These are phyloP conservation scores for Epinotia nisella DNA, from an alignment of 2,888 invertebrate genomes.

Conservation along the genomic window DNA sequence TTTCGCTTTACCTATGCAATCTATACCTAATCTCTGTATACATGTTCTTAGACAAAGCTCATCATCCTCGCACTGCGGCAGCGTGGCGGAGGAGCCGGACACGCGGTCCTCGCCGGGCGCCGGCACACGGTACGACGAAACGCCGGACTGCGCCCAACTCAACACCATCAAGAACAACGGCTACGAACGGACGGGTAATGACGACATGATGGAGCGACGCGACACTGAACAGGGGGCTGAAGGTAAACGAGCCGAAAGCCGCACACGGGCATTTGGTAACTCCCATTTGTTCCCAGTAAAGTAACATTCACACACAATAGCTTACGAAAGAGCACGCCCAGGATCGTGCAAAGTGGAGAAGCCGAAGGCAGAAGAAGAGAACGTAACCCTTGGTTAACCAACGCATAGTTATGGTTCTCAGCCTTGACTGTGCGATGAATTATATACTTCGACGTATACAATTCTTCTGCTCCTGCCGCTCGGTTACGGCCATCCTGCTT, in stretches of 20 bases:
- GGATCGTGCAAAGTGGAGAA: too few relatives aligned
- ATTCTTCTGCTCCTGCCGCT: too few relatives aligned
- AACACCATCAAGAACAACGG: constrained; percentile 83
- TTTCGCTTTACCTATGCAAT: not conserved
- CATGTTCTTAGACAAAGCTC: constrained; percentile 74
- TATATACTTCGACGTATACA: too few relatives aligned
- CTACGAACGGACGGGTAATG: constrained; percentile 77
- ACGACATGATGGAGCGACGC: constrained; percentile 79
- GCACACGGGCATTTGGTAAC: constrained; percentile 4
- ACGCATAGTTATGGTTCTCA: not conserved
- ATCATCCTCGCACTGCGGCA: constrained; percentile 82
- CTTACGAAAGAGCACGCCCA: too few relatives aligned
- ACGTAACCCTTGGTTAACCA: too few relatives aligned
- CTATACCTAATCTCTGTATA: not conserved
- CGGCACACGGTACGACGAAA: constrained; percentile 77
- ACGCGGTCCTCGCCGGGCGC: constrained; percentile 81
- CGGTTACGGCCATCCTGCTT: not conserved
- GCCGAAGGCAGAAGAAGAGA: too few relatives aligned
- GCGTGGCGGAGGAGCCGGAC: constrained; percentile 80
- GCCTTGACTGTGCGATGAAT: not conserved
- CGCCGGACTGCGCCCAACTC: constrained; percentile 71
- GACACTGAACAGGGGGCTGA: constrained; percentile 82
- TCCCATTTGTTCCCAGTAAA: not conserved
- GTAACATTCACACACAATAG: not conserved
- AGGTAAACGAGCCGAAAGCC: constrained; percentile 61